A percentile compares a stretch with the other conserved stretches of the same genome.
These are phyloP conservation scores for Aleiodes testaceus DNA, from an alignment of 2,888 invertebrate species.

Conservation along the genomic window DNA sequence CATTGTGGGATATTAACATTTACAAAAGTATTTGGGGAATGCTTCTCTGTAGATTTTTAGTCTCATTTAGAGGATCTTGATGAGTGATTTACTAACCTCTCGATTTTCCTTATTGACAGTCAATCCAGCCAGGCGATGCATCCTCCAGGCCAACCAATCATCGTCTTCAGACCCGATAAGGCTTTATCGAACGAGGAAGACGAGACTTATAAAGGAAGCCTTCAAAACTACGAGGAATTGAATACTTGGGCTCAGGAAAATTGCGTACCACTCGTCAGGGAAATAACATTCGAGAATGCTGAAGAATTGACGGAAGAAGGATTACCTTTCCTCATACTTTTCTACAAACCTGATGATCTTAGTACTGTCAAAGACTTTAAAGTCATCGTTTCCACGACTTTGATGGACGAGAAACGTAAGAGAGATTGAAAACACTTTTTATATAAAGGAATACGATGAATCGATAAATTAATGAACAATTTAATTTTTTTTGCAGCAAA, in stretches of 20 bases:
- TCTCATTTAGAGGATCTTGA: too few relatives aligned
- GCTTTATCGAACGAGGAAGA: conserved; percentile 87
- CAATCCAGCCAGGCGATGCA: conserved; percentile 88
- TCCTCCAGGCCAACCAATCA: conserved; percentile 85
- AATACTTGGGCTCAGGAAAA: conserved; percentile 92
- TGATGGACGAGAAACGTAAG: conserved; percentile 94
- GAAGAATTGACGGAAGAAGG: conserved; percentile 99
- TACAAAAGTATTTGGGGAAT: not conserved
- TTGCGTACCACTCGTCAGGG: conserved; percentile 96
- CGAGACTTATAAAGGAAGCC: conserved; percentile 86
- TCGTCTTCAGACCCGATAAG: conserved; percentile 88
- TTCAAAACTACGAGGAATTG: conserved; percentile 87
- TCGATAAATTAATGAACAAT: not conserved
- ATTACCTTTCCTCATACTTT: conserved; percentile 96
- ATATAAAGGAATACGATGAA: not conserved
- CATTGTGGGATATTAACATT: too few relatives aligned
- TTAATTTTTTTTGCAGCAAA: conserved; percentile 79
- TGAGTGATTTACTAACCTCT: not conserved
- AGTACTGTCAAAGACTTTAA: conserved; percentile 91
- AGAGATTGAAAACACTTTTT: conserved; percentile 49
- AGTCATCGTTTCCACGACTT: conserved; percentile 83
- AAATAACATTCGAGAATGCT: conserved; percentile 99
- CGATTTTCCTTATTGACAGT: conserved; percentile 47
- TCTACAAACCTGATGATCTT: conserved; percentile 88
- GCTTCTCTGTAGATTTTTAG: not conserved